Base-by-base conservation (phyloP, 2,797 vertebrate genomes). In the Gobio occitaniae region DNA sequence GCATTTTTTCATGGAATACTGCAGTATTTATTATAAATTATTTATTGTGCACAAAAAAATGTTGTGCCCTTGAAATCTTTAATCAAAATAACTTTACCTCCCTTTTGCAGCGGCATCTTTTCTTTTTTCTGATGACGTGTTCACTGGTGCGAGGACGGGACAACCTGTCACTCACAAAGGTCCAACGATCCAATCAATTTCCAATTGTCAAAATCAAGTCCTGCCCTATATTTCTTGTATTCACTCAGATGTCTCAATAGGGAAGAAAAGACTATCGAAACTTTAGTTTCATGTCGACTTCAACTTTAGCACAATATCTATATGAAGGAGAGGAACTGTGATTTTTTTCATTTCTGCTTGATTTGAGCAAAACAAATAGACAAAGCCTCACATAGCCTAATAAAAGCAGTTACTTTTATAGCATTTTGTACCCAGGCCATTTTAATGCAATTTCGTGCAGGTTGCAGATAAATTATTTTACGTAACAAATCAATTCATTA, bases 261-360 rank as follows among this genome's bases (percentile, higher is more conserved):
- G 63, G 63, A 65, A 65, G 63, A 65, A 65, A 65, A 32, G 29
- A 16, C 13, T 7, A 16, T 32, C 2, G 13, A 16, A 32, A 65
- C 63, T 65, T 32, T 32, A 13, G 6, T 65, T 65, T 32, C 63
- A 65, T 1, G 63, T 16, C 3, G 25, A 16, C 63, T 32, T 65
- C 72, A 85, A 65, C 25, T 74, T 69, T 56, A 63, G 16, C 56
- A 74, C 50, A 56, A 38, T 54, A 81, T 78, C 66, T 48, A 54
- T 63, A 74, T 41, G 72, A 75, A 84, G 59, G 38, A 83, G 80
- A 81, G 80, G 78, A 78, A 72, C 32, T 21, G 15, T 0, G 7
- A 48, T 78, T n/a, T 59, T 32, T 68, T 50, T 36, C 0, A 3
- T n/a, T 4, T 80, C 6, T 13, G 50, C 29, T 38, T 15, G 44